Evolutionary conservation across 2,888 invertebrate genomes (phyloP), one percentile per base, ranked within the genome.

Genomic region (Deilephila elpenor): DNA sequence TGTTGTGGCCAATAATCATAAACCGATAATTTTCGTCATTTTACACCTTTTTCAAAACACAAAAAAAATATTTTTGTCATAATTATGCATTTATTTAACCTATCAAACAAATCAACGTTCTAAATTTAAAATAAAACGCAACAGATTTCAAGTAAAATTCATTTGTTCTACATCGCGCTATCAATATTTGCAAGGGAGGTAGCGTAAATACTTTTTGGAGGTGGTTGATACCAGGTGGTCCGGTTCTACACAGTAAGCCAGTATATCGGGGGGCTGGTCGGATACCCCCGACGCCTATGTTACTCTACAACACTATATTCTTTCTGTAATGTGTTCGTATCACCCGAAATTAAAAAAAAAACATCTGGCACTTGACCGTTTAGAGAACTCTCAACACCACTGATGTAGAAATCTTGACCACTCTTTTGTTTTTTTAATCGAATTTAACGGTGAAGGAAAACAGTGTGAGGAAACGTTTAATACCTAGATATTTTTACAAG

Each of bases 351-450:
- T 79, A 76, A 82, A 86, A 93, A 92, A n/a, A 92, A 93, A 92
- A 92, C 88, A 81, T 77, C 84, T 88, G 89, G 89, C 86, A 82
- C 83, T 86, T 92, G 90, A 91, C 92, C 89, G 87, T 92, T 88
- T 92, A 91, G 93, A 93, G 92, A 88, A 83, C 75, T 90, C 93
- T 93, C 93, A 91, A 88, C 88, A 83, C 91, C 88, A 92, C 93
- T 93, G 92, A 76, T 83, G 92, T 93, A 93, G 93, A 89, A 87
- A 32, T 75, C 76, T 82, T 75, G 92, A 91, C 86, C 89, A 88
- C 89, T 70, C 71, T 73, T 73, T 77, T 25, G 19, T 56, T 0
- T n/a, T n/a, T 56, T 17, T n/a, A 11, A 53, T 56, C 0, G 11
- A 11, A 44, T 44, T 44, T 44, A 44, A 11, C 1, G 44, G 44